These are phyloP conservation scores for Dicycla oo DNA, from an alignment of 2,888 invertebrate genomes.

Conservation along the genomic window DNA sequence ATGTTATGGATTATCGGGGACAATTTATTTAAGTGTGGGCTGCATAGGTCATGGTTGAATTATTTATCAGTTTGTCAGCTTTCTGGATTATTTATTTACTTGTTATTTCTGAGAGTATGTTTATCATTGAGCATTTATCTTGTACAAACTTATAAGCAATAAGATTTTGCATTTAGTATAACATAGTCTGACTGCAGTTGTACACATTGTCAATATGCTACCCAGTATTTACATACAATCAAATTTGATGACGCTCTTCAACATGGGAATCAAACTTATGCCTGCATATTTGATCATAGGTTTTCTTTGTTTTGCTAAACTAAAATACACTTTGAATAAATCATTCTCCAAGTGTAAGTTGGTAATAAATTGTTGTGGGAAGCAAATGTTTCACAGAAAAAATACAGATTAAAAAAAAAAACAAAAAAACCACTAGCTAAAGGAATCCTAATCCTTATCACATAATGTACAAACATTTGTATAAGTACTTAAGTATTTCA, in stretches of 20 bases:
- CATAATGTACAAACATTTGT: constrained; percentile 7
- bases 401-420: neutral
- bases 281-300: neutral
- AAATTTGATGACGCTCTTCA: neutral
- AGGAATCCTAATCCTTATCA: constrained; percentile 41
- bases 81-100: constrained; percentile 47
- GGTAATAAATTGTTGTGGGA: neutral
- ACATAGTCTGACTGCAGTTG: neutral
- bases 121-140: constrained; percentile 40
- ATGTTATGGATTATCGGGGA: constrained; percentile 32
- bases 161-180: neutral
- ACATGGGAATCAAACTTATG: neutral
- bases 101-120: constrained; percentile 41
- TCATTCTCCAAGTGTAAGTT: neutral
- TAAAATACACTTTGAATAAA: neutral
- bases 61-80: constrained; percentile 59
- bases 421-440: neutral
- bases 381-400: neutral
- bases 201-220: neutral
- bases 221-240: neutral
- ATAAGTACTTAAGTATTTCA: constrained; percentile 38
- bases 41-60: constrained; percentile 67
- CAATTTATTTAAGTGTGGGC: constrained; percentile 56
- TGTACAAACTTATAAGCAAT: constrained; percentile 16
- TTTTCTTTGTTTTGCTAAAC: neutral